Percentiles rank a stretch among this genome's conserved stretches.
These are phyloP conservation scores for Drosophila barbarae DNA, from an alignment of 2,888 invertebrate genomes.

Conservation along the genomic window DNA sequence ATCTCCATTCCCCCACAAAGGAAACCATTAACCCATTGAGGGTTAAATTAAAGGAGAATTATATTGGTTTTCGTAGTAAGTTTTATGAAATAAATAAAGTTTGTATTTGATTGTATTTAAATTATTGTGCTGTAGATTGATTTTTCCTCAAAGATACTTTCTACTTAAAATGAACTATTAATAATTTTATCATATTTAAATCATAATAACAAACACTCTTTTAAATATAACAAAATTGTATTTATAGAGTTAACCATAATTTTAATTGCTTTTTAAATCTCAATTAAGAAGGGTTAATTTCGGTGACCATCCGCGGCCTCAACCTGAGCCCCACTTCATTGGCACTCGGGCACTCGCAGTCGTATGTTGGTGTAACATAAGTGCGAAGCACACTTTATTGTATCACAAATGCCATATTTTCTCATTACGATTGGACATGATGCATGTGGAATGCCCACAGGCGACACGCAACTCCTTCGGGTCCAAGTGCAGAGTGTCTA, in stretches of 20 bases:
- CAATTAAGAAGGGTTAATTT: conserved; percentile 19
- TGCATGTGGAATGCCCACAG: conserved; percentile 76
- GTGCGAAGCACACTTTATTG: conserved; percentile 80
- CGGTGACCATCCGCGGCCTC: conserved; percentile 24
- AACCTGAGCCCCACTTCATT: conserved; percentile 32
- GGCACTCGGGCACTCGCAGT: conserved; percentile 25
- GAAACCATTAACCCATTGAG: conserved; percentile 15
- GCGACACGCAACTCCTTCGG: conserved; percentile 68
- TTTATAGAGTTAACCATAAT: too few relatives aligned
- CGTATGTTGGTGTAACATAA: conserved; percentile 74
- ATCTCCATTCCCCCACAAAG: conserved; percentile 23
- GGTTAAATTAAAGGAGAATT: not conserved
- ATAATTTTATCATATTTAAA: not conserved
- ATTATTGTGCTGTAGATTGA: not conserved
- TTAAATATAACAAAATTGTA: too few relatives aligned
- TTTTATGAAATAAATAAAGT: not conserved
- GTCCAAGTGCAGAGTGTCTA: conserved; percentile 37
- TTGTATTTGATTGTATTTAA: not conserved
- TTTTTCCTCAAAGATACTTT: not conserved
- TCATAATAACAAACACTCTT: too few relatives aligned
- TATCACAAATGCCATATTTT: conserved; percentile 79
- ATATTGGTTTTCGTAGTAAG: accelerated
- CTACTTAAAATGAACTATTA: too few relatives aligned
- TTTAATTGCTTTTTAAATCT: not conserved
- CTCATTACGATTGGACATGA: conserved; percentile 79